Evolutionary conservation across 2,888 invertebrate species (phyloP), one percentile per base, ranked within the genome.

Genomic region (Eustalomyia histrio): DNA sequence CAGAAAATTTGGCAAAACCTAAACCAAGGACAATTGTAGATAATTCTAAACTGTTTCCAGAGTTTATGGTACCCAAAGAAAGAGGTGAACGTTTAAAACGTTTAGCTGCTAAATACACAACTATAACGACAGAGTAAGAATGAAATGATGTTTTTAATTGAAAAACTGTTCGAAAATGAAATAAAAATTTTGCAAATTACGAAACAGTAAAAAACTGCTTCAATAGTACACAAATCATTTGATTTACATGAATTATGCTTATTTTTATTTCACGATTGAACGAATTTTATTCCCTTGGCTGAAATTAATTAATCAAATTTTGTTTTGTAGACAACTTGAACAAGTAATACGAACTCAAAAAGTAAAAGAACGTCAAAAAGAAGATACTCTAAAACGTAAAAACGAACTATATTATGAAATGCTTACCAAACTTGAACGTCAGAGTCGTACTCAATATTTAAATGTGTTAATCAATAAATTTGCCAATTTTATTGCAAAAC

Each of bases 401-500:
- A 87, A 88, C 47, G 87, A 87, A 63, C 74, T 88, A 4, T 89
- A 88, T 83, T 88, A 88, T 65, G 85, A 83, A 12, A 86, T 89
- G 86, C 79, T 88, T 7, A 85, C 87, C 18, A 88, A 89, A 63
- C 79, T 89, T 76, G 89, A 88, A 67, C 84, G 84, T 1, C 88
- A 88, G 68, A 87, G 87, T 52, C 88, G 88, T 10, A 84, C 85
- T 0, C 88, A 88, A 52, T 88, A 88, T 76, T 82, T 88, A 1
- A 87, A 88, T 79, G 86, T 87, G 24, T 76, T 89, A 12, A 85
- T 88, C 17, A 87, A 86, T 78, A 89, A 89, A 50, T 88, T 88
- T 79, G 85, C 86, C 47, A 86, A 86, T 29, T 89, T 89, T 52
- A 86, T 88, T 21, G 86, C 89, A 0, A 87, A 88, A 60, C 47